Conservation (phyloP, 2,797 vertebrate species). For the Agapornis canus region DNA sequence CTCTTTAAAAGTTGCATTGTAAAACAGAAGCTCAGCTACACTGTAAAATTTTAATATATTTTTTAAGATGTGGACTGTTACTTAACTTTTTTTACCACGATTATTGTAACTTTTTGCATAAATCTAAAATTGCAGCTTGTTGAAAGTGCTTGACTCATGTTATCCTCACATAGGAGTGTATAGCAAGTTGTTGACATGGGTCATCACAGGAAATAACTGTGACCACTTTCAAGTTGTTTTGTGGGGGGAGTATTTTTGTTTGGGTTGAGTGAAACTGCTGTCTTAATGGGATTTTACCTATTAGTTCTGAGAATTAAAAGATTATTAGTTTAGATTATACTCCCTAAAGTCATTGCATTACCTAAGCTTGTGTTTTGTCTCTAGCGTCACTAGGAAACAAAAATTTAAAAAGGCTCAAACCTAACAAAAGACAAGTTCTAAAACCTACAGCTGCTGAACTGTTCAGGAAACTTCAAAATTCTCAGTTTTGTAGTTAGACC, state of each 20-base stretch:
- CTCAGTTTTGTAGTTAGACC: conserved; percentile 46
- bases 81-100: not conserved
- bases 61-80: not conserved
- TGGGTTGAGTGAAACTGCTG: not conserved
- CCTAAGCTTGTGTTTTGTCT: conserved; percentile 32
- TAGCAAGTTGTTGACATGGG: not conserved
- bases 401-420: not conserved
- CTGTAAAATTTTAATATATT: not conserved
- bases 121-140: not conserved
- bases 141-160: not conserved
- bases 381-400: not conserved
- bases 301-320: not conserved
- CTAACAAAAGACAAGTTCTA: conserved; percentile 38
- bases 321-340: conserved; percentile 14
- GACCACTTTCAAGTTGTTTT: not conserved
- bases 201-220: not conserved
- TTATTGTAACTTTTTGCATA: not conserved
- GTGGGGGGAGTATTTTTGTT: not conserved
- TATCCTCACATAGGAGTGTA: not conserved
- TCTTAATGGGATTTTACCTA: not conserved
- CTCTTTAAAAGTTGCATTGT: not conserved
- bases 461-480: conserved; percentile 62
- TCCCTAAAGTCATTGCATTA: conserved; percentile 17
- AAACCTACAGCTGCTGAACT: conserved; percentile 62
- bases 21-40: not conserved